These are phyloP conservation scores for Lophotis ruficrista DNA, from an alignment of 2,113 vertebrate genomes.

Conservation along the genomic window DNA sequence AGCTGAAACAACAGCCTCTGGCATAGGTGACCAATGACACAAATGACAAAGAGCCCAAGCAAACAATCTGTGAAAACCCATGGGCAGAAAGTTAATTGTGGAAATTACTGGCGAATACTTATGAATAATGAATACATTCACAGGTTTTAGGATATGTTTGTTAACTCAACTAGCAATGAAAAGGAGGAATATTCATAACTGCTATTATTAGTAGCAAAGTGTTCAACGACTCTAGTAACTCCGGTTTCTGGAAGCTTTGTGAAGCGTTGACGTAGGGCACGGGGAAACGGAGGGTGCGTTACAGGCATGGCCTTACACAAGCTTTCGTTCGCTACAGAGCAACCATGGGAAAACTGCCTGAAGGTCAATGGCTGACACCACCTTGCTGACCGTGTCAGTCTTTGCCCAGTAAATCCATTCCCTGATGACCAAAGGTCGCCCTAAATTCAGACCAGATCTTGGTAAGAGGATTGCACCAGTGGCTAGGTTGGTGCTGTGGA, in stretches of 20 bases:
- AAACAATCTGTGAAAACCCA: neutral
- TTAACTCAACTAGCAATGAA: slow-evolving; percentile 9
- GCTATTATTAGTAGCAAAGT: neutral
- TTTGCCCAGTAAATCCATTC: slow-evolving; percentile 3
- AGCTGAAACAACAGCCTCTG: slow-evolving; percentile 22
- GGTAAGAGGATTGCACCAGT: neutral
- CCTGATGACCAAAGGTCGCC: neutral
- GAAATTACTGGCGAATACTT: slow-evolving; percentile 63
- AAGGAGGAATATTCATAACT: neutral
- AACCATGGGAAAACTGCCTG: neutral
- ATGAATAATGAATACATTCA: slow-evolving; percentile 67
- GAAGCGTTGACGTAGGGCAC: neutral
- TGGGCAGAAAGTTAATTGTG: neutral
- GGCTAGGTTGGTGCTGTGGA: neutral
- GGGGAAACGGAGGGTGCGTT: neutral
- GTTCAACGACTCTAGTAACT: neutral
- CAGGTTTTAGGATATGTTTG: slow-evolving; percentile 8
- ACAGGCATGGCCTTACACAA: neutral
- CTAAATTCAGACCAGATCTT: neutral
- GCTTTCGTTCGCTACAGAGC: neutral
- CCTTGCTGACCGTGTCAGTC: neutral
- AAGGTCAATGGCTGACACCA: neutral
- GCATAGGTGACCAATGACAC: slow-evolving; percentile 4
- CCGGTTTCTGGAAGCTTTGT: neutral
- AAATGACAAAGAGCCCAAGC: slow-evolving; percentile 53